Evolutionary conservation across 2,888 invertebrate species (phyloP), one percentile per base, ranked within the genome.

Genomic region (Drosophila affinis): DNA sequence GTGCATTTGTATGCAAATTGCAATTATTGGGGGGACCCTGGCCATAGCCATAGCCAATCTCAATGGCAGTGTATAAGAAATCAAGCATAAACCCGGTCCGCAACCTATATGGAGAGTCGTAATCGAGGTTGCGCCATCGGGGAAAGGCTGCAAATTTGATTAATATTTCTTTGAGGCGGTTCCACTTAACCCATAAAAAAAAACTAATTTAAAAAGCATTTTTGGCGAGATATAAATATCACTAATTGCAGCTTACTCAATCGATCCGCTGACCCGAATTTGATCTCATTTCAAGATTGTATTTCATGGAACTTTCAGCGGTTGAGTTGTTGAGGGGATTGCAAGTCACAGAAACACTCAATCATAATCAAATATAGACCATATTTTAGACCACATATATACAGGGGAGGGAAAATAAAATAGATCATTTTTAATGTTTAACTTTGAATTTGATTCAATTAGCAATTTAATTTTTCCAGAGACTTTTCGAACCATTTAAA

Each of bases 1-100:
- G 62, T 78, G 80, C 75, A 72, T 87, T 85, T 87, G 68, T 84
- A 85, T 85, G 82, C 84, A 76, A 70, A 79, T 69, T 75, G 76
- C 67, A 53, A 44, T 62, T 61, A 27, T 18, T 51, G 46, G 52
- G 64, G 46, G 52, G 64, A 44, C 75, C 72, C 78, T 56, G 72
- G 75, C 70, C n/a, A n/a, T n/a, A n/a, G n/a, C n/a, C n/a, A 68
- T 60, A 60, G 59, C 56, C 77, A 61, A 56, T 78, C 63, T 44
- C n/a, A n/a, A n/a, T n/a, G 0, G 63, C 29, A 44, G 59, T 51
- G 34, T 64, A 72, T 55, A 62, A 56, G 70, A 72, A 51, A 44
- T 39, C 54, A 48, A 17, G 9, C 24, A 27, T 46, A 17, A 27
- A 17, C 48, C 58, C 34, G 49, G 27, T 49, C 47, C 10, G 27